phyloP scores from a whole-genome alignment of 2,113 vertebrate genomes.

The Saguinus midas region DNA sequence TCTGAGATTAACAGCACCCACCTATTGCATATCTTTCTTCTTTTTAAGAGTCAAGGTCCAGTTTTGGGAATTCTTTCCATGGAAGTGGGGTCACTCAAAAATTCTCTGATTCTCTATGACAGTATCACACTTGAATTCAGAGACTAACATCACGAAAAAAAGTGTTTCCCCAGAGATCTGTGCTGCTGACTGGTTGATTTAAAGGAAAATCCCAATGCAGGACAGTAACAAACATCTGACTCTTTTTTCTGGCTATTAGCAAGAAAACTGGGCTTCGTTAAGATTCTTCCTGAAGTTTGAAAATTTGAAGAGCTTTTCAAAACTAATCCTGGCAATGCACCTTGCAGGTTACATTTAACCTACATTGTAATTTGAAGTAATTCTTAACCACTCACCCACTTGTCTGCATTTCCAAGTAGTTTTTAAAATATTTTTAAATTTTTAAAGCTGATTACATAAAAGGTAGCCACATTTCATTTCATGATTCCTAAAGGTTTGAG shows the following conservation, averaged over 20 bases:
- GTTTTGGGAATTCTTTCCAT: background rate
- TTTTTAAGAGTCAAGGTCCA: background rate
- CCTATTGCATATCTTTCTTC: background rate
- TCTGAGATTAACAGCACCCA: background rate
- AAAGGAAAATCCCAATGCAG: background rate
- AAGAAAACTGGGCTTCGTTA: background rate
- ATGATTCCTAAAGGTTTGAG: slow-evolving; percentile 29
- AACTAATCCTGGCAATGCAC: background rate
- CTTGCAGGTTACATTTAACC: background rate
- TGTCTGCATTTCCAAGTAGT: background rate
- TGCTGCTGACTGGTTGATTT: background rate
- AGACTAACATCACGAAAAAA: background rate
- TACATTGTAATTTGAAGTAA: background rate
- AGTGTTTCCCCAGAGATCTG: background rate
- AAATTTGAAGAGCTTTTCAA: background rate
- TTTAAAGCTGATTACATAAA: slow-evolving; percentile 37
- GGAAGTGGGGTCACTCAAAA: background rate
- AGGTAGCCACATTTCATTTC: background rate
- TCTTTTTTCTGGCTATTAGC: background rate
- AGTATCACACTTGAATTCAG: background rate
- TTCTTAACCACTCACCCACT: background rate
- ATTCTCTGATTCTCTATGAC: background rate
- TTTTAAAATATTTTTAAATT: slow-evolving; percentile 18
- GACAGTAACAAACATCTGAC: background rate
- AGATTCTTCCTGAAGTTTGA: background rate